Percentiles rank a stretch among this genome's conserved stretches.
These are phyloP conservation scores for Eutolmus rufibarbis DNA, from an alignment of 2,888 invertebrate species.

Conservation along the genomic window DNA sequence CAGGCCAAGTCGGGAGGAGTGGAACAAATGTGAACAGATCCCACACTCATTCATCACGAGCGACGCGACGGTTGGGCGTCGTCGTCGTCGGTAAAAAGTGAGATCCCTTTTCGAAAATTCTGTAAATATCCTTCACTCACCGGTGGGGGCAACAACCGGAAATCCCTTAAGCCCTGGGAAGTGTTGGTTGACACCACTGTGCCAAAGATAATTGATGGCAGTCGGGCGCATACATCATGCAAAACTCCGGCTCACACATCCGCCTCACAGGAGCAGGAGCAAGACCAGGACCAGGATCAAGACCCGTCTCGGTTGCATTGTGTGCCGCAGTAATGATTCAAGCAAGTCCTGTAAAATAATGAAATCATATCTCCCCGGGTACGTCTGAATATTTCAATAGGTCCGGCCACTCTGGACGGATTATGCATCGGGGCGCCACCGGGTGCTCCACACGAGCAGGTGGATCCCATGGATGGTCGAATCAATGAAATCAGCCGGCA, in stretches of 20 bases:
- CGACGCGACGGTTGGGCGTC: neutral
- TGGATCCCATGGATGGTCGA: neutral
- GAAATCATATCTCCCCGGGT: conserved; percentile 15
- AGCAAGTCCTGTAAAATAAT: conserved; percentile 16
- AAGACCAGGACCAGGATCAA: neutral
- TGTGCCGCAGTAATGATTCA: conserved; percentile 1
- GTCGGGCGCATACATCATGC: neutral
- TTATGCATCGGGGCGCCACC: neutral
- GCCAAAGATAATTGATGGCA: conserved; percentile 14
- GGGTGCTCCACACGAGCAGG: neutral
- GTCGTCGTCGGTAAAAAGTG: neutral
- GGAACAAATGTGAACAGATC: neutral
- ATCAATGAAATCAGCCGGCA: conserved; percentile 31
- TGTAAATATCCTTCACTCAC: conserved; percentile 9
- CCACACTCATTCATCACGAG: neutral
- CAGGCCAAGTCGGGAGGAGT: neutral
- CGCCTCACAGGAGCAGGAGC: neutral
- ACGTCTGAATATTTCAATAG: conserved; percentile 27
- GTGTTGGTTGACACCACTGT: conserved; percentile 6
- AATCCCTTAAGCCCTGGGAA: conserved; percentile 3
- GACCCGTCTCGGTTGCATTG: neutral
- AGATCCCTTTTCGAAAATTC: neutral
- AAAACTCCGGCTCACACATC: neutral
- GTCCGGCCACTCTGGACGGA: conserved; percentile 7
- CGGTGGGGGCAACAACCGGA: neutral